Conservation (phyloP, 2,797 vertebrate genomes). For the Xenops minutus region DNA sequence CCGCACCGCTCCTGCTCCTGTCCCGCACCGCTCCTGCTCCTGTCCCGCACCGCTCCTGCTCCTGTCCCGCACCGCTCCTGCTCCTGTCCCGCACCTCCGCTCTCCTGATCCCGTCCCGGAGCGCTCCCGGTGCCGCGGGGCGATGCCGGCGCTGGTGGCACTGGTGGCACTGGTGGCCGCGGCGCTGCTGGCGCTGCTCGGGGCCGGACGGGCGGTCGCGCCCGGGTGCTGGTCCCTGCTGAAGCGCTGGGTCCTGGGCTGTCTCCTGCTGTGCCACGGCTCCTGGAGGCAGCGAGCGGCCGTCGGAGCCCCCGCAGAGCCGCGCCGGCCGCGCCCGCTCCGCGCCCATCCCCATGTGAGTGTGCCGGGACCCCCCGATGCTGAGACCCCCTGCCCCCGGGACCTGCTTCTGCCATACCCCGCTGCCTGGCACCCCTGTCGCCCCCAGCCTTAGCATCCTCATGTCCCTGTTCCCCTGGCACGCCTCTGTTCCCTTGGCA, state of each 20-base stretch:
- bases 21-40: too few species aligned
- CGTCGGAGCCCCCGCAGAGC: background rate
- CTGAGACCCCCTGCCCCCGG: background rate
- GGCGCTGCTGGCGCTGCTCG: background rate
- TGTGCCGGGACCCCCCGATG: background rate
- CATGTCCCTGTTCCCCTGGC: too few species aligned
- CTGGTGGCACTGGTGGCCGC: background rate
- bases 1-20: background rate
- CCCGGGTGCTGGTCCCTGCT: background rate
- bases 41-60: too few species aligned
- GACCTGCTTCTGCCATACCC: rapidly evolving
- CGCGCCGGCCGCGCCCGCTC: constrained; percentile 10
- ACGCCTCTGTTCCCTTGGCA: too few species aligned
- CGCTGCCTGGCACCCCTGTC: rapidly evolving
- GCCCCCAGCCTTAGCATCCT: too few species aligned
- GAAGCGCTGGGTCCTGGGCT: constrained; percentile 16
- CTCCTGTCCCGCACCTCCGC: too few species aligned
- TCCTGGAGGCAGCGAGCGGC: background rate
- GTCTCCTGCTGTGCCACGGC: background rate
- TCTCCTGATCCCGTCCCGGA: background rate
- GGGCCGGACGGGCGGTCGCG: background rate
- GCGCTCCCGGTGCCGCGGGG: background rate
- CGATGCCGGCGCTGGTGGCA: constrained; percentile 9
- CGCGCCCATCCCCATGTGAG: constrained; percentile 35
- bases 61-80: background rate